Percentiles rank a stretch among this genome's conserved stretches.
phyloP scores from a whole-genome alignment of 92 coral and sea anemone genomes.

The Chrysogorgia sp. region DNA sequence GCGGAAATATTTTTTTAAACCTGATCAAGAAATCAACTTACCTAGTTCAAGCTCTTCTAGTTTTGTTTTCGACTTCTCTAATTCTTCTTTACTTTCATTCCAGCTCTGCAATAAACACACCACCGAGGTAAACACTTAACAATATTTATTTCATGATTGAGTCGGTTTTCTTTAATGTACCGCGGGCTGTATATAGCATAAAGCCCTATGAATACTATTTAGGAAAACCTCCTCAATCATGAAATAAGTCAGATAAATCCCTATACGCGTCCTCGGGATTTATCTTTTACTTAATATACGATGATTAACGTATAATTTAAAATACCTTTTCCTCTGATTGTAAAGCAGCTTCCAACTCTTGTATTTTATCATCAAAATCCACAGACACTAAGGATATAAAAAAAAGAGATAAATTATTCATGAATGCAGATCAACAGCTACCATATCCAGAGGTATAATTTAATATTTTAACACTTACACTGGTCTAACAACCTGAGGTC shows the following conservation, averaged over 20 bases:
- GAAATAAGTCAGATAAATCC: not conserved
- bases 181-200: no score
- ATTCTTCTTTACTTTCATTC: not conserved
- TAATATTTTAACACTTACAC: not conserved
- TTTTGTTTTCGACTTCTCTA: not conserved
- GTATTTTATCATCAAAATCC: conserved; percentile 5
- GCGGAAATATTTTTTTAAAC: not conserved
- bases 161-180: no score
- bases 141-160: no score
- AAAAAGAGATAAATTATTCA: not conserved
- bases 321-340: conserved; percentile 33
- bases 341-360: conserved; percentile 13
- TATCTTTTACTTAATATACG: not conserved
- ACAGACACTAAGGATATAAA: not conserved
- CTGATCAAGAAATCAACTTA: no score
- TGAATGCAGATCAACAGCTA: not conserved
- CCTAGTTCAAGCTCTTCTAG: conserved; percentile 7
- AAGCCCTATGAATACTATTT: no score
- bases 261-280: not conserved
- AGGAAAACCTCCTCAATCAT: no score
- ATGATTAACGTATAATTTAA: not conserved
- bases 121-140: not conserved
- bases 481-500: not conserved
- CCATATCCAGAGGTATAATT: not conserved
- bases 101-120: conserved; percentile 5